Percentiles rank a stretch among this genome's conserved stretches.
These are phyloP conservation scores for Microplitis manilae DNA, from an alignment of 2,888 invertebrate genomes.

Conservation along the genomic window DNA sequence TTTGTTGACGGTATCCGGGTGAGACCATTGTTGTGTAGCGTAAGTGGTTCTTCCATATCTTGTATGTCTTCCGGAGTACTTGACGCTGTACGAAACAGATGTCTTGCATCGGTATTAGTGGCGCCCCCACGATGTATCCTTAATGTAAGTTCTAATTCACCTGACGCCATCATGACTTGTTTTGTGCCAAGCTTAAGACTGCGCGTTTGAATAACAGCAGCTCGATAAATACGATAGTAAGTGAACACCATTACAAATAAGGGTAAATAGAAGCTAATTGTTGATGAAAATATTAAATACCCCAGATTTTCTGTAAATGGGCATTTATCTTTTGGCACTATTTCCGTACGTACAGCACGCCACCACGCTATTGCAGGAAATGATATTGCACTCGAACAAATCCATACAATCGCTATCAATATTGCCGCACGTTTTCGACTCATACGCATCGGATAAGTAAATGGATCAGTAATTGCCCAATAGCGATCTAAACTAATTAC, in stretches of 20 bases:
- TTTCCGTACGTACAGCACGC: conserved; percentile 88
- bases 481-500: conserved; percentile 97
- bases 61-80: conserved; percentile 66
- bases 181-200: conserved; percentile 94
- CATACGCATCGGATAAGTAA: conserved; percentile 97
- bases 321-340: conserved; percentile 89
- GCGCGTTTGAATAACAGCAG: conserved; percentile 92
- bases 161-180: conserved; percentile 87
- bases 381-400: conserved; percentile 96
- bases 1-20: conserved; percentile 81
- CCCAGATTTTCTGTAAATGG: conserved; percentile 97
- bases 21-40: conserved; percentile 84
- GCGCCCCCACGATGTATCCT: conserved; percentile 96
- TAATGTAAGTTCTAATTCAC: conserved; percentile 89
- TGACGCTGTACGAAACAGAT: conserved; percentile 68
- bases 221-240: conserved; percentile 95
- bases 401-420: conserved; percentile 95
- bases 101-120: conserved; percentile 69
- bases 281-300: conserved; percentile 97
- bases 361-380: conserved; percentile 98
- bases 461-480: conserved; percentile 99
- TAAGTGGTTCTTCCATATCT: conserved; percentile 81
- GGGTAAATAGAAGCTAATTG: conserved; percentile 98
- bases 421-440: conserved; percentile 88
- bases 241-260: conserved; percentile 98